Base-by-base conservation (phyloP, 2,797 vertebrate genomes). In the Clamator glandarius region DNA sequence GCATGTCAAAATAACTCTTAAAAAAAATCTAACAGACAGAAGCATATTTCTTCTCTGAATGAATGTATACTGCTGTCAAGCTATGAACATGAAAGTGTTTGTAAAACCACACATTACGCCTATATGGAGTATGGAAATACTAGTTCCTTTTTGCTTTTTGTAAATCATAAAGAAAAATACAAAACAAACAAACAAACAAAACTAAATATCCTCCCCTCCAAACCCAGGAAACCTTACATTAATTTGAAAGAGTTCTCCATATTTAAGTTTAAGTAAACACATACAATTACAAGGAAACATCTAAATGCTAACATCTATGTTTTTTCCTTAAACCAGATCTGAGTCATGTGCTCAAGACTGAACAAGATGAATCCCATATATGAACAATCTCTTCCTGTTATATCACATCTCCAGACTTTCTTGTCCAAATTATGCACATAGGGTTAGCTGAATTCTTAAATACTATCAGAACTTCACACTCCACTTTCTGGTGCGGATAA, bases 201-300 rank as follows among this genome's bases (percentile, higher is more conserved):
- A 41, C 39, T n/a, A 54, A 59, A n/a, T 3, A 15, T 8, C 0
- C 1, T 1, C 8, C 3, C 11, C 28, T 33, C 24, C 15, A 80
- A 62, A 42, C 2, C 21, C 7, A 9, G 18, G 24, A 69, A 69
- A 5, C 6, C 7, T 66, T 64, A 26, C 6, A 12, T 59, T 2
- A 44, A 2, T 85, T 67, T 33, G 23, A 74, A 8, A 18, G 48
- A 15, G 0, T 36, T 57, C 89, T 88, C 33, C 9, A 69, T 2
- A 41, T 57, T 81, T 61, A 63, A 8, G 5, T 6, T 89, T 39
- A 67, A 61, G 7, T 35, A 74, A 58, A 50, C 5, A 9, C 9
- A 31, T 15, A 31, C 66, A 81, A 63, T n/a, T 82, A 21, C 2
- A 57, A 50, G 23, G 2, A 48, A 1, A n/a, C 1, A 66, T 41